Conservation (phyloP, 2,797 vertebrate species). For the Argya squamiceps region DNA sequence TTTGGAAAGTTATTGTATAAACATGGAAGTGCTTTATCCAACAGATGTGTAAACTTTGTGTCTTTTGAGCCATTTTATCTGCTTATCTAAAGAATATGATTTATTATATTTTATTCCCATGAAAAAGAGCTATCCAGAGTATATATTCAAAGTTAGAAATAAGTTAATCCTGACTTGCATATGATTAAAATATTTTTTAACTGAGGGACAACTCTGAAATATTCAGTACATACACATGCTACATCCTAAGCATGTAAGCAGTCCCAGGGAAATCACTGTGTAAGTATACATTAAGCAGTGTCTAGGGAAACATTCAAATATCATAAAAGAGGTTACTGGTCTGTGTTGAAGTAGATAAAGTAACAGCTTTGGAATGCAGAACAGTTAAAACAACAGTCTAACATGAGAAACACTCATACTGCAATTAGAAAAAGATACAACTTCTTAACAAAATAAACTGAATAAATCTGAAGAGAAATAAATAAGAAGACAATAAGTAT, state of each 20-base stretch:
- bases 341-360: not conserved
- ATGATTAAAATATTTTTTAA: not conserved
- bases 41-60: constrained; percentile 29
- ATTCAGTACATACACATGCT: not conserved
- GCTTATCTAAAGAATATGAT: constrained; percentile 7
- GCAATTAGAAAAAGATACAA: not conserved
- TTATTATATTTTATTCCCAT: not conserved
- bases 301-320: not conserved
- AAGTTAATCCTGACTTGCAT: not conserved
- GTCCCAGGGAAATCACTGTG: not conserved
- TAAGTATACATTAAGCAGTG: not conserved
- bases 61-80: constrained; percentile 5
- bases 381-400: not conserved
- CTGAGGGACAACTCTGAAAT: not conserved
- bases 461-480: not conserved
- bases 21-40: constrained; percentile 51
- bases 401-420: not conserved
- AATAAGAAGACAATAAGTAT: not conserved
- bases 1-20: constrained; percentile 48
- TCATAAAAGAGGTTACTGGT: not conserved
- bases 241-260: not conserved
- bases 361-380: not conserved
- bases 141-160: not conserved
- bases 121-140: not conserved
- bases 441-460: not conserved